Evolutionary conservation across 2,797 vertebrate species (phyloP), one percentile per base, ranked within the genome.

Genomic region (Brachymystax lenok): DNA sequence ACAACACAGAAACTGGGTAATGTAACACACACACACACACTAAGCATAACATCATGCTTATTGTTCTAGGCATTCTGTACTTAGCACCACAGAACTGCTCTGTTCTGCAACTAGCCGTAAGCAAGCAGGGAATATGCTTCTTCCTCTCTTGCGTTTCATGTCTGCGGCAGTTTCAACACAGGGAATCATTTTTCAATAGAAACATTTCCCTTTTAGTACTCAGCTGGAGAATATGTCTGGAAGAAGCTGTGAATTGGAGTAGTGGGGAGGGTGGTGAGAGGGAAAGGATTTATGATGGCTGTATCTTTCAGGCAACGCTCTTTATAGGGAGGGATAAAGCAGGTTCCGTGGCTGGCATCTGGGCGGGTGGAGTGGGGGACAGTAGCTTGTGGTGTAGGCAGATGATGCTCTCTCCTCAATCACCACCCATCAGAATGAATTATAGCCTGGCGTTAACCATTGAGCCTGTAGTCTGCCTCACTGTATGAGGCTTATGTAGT

Each of bases 321-420:
- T 73, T 61, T 73, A 73, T 73, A 46, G 71, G 54, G 71, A 30
- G 52, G 46, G 52, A 50, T 54, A 59, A 27, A 76, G 46, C 33
- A 28, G 61, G 35, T 51, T 50, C 56, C 63, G 51, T 30, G 75
- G n/a, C 61, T 71, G 69, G 69, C 40, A 21, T 46, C 33, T n/a
- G 8, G 40, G 40, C 10, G 10, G 40, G 40, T 46, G 40, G 40
- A 13, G 40, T 46, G 40, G 40, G 40, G 40, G 10, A 40, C 35
- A n/a, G 68, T 50, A 2, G 10, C 21, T 27, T 2, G n/a, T 21
- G 56, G 21, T n/a, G 64, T 8, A 50, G 16, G 19, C 54, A 2
- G 56, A 13, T 8, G 12, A 46, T 46, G 40, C 40, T 13, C 17
- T 35, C 14, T 63, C 35, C 51, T 19, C 30, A 14, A 24, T 74